These are phyloP conservation scores for Siniperca undulata DNA, from an alignment of 2,797 vertebrate species.

Conservation along the genomic window DNA sequence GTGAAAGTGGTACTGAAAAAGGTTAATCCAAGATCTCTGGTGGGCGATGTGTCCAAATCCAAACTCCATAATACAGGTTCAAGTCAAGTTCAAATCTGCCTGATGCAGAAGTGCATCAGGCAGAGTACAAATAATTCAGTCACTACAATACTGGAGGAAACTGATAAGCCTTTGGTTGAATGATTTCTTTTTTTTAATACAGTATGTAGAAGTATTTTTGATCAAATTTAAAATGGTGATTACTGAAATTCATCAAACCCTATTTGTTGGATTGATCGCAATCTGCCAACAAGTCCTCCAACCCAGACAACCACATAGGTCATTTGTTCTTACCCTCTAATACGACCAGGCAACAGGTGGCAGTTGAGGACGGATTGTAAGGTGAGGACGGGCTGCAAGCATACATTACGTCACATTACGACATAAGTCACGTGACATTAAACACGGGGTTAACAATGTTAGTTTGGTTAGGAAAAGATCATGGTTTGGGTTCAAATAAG, in stretches of 20 bases:
- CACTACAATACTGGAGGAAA: background rate
- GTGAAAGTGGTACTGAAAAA: background rate
- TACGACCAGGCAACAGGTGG: no score
- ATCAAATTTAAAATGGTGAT: background rate
- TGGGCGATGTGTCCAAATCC: background rate
- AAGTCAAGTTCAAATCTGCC: background rate
- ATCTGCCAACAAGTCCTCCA: slow-evolving; percentile 16
- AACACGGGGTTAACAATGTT: no score
- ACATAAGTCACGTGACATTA: no score
- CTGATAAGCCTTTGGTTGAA: background rate
- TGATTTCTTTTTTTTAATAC: background rate
- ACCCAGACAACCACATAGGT: no score
- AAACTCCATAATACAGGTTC: background rate
- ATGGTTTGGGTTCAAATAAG: no score
- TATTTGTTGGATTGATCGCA: slow-evolving; percentile 29
- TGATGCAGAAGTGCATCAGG: no score
- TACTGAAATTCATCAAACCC: slow-evolving; percentile 9
- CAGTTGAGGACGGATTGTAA: no score
- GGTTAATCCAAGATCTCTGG: background rate
- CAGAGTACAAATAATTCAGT: background rate
- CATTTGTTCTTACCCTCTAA: no score
- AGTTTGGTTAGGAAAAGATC: no score
- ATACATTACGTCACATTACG: no score
- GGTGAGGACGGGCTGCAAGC: no score
- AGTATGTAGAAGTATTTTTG: background rate